A percentile compares a stretch with the other conserved stretches of the same genome.
Conservation (phyloP, 2,888 invertebrate genomes). For the Cerastoderma edule region DNA sequence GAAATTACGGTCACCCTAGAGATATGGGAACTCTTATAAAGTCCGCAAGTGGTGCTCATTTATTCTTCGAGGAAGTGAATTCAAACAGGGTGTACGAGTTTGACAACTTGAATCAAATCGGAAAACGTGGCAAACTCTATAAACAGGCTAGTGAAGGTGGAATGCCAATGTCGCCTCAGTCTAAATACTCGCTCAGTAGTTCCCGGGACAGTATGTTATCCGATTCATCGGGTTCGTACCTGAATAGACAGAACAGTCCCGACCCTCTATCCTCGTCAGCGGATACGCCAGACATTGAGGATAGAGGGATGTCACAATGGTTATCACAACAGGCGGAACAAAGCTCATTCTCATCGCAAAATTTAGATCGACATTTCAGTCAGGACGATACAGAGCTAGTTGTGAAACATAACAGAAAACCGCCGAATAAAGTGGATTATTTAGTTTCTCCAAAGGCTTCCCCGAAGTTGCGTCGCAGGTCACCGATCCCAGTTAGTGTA, state of each 20-base stretch:
- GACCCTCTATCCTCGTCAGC: conserved; percentile 58
- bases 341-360: conserved; percentile 11
- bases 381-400: conserved; percentile 64
- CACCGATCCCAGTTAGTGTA: conserved; percentile 53
- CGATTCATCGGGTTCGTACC: conserved; percentile 69
- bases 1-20: conserved; percentile 28
- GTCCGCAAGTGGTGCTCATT: conserved; percentile 79
- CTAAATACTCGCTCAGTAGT: conserved; percentile 71
- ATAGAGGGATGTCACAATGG: conserved; percentile 59
- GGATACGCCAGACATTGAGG: conserved; percentile 61
- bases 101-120: conserved; percentile 44
- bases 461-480: conserved; percentile 56
- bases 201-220: conserved; percentile 74
- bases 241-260: conserved; percentile 61
- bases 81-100: conserved; percentile 41
- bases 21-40: conserved; percentile 68
- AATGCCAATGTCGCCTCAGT: conserved; percentile 73
- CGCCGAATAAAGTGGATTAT: conserved; percentile 60
- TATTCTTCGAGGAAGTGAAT: conserved; percentile 69
- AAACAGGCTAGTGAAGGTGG: conserved; percentile 70
- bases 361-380: conserved; percentile 41
- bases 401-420: conserved; percentile 42
- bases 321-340: conserved; percentile 52
- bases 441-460: conserved; percentile 62
- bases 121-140: conserved; percentile 51